phyloP scores from a whole-genome alignment of 1,140 invertebrate genomes.

The Triops longicaudatus region DNA sequence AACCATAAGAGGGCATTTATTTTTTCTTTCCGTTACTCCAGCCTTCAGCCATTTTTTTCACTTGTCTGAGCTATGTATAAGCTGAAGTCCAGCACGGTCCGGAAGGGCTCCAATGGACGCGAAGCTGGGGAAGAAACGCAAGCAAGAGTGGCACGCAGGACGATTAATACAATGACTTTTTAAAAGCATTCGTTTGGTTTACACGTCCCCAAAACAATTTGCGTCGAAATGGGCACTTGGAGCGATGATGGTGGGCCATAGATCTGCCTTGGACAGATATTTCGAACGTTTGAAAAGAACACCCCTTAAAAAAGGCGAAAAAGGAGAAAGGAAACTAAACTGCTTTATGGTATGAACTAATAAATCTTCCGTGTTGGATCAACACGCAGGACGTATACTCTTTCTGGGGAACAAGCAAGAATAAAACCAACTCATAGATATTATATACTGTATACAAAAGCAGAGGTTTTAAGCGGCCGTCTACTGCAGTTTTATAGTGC shows the following conservation, averaged over 20 bases:
- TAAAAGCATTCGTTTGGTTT: background rate
- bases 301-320: background rate
- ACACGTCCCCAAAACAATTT: slow-evolving; percentile 8
- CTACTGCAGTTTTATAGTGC: slow-evolving; percentile 3
- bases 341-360: background rate
- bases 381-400: background rate
- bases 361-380: slow-evolving; percentile 3
- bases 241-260: slow-evolving; percentile 14
- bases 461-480: background rate
- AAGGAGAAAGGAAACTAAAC: background rate
- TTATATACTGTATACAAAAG: background rate
- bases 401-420: background rate
- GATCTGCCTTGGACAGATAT: background rate
- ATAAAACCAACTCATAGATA: background rate
- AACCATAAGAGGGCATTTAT: background rate
- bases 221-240: background rate
- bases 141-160: background rate
- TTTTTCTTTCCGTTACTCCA: background rate
- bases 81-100: background rate
- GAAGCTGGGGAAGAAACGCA: background rate
- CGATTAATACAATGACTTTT: slow-evolving; percentile 1
- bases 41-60: background rate
- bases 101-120: background rate
- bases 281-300: background rate
- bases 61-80: background rate